These are phyloP conservation scores for Cepphus grylle DNA, from an alignment of 2,113 vertebrate species.

Conservation along the genomic window DNA sequence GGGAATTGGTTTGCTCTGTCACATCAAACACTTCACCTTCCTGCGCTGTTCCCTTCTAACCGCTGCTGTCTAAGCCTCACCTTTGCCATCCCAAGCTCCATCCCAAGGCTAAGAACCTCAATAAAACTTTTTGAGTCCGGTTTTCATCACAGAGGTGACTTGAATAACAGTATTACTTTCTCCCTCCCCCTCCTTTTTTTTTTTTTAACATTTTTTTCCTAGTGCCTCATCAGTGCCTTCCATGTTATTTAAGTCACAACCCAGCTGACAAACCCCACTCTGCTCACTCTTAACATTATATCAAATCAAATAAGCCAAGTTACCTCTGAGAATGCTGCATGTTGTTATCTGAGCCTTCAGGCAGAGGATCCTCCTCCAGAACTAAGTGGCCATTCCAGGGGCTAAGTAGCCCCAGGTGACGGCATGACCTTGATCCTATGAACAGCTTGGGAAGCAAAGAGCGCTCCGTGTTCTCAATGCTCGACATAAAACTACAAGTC, in stretches of 20 bases:
- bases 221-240: background rate
- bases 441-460: background rate
- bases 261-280: background rate
- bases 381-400: background rate
- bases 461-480: background rate
- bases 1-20: background rate
- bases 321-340: fast-evolving
- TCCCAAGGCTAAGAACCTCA: background rate
- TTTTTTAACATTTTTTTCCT: background rate
- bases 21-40: background rate
- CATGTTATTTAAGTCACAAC: background rate
- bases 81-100: background rate
- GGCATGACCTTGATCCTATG: background rate
- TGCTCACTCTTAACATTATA: background rate
- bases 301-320: background rate
- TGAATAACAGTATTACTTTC: background rate
- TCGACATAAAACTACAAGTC: background rate
- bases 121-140: background rate
- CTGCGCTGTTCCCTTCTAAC: background rate
- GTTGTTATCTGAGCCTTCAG: background rate
- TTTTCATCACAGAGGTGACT: background rate
- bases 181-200: background rate
- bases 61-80: background rate
- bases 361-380: background rate
- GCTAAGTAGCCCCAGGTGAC: background rate